Base-by-base conservation (phyloP, 2,113 vertebrate species). In the Octodon degus region DNA sequence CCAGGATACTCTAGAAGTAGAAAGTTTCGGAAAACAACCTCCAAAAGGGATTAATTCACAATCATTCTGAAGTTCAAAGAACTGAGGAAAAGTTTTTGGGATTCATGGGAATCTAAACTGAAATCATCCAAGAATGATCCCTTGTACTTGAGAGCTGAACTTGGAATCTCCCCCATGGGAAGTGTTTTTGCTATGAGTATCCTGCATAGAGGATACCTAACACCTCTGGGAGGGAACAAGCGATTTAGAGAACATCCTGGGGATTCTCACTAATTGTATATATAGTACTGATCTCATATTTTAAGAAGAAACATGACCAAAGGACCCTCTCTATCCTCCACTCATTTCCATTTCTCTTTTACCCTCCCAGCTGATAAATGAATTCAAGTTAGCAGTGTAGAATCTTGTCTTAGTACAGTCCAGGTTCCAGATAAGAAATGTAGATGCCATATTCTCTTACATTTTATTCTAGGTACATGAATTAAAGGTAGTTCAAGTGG, bases 161-260 rank as follows among this genome's bases (percentile, higher is more conserved):
- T 93, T 97, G 84, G 82, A 97, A 96, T 96, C 97, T 97, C 93
- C 72, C 84, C n/a, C n/a, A 37, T 62, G 70, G 70, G 96, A 96
- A 96, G 22, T 92, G 55, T 90, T 81, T 90, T 90, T 94, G 95
- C 34, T 62, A 20, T 88, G 79, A 27, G 65, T 34, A 86, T 37
- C 32, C 30, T 77, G 20, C 30, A 25, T 30, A 40, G n/a, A 70
- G 91, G 37, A 85, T 79, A 60, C 65, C 95, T 95, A 91, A 24
- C 12, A 91, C 95, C 55, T 87, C 86, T 93, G 47, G 85, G 77
- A 96, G 79, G 86, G 79, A 91, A 95, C 93, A 96, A 94, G 32
- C 77, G 84, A n/a, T 89, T 96, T 93, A 95, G n/a, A 96, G 95
- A 86, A 96, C 53, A 90, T 72, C 72, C 86, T 83, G 62, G 95